phyloP scores from a whole-genome alignment of 2,888 invertebrate species.

The Zele albiditarsus region DNA sequence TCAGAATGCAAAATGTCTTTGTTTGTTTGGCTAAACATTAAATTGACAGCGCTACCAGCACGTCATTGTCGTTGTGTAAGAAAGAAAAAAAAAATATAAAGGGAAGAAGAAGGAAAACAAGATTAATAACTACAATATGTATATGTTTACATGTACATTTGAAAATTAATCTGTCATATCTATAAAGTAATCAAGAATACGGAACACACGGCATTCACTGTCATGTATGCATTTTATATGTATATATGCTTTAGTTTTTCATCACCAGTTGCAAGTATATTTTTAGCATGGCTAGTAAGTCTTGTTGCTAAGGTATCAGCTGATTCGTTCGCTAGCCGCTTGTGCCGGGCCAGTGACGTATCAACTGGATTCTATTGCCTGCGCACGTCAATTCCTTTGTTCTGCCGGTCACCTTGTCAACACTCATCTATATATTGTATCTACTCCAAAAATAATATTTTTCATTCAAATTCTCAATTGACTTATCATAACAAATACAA shows the following conservation, averaged over 20 bases:
- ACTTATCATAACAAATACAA: not conserved
- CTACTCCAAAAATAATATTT: not conserved
- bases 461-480: not conserved
- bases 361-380: constrained; percentile 45
- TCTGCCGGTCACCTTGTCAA: constrained; percentile 17
- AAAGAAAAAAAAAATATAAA: not conserved
- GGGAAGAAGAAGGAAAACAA: not conserved
- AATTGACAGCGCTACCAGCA: not conserved
- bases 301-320: constrained; percentile 72
- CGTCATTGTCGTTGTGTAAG: not conserved
- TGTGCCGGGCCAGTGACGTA: constrained; percentile 50
- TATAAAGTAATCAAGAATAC: not conserved
- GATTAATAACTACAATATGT: not conserved
- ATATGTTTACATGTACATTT: not conserved
- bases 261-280: constrained; percentile 49
- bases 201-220: not conserved
- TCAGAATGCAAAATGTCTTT: not conserved
- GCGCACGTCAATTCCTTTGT: constrained; percentile 49
- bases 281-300: constrained; percentile 65
- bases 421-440: not conserved
- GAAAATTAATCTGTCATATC: not conserved
- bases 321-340: constrained; percentile 61
- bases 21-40: not conserved
- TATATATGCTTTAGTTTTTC: constrained; percentile 5
- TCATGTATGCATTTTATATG: constrained; percentile 7